phyloP scores from a whole-genome alignment of 1,140 invertebrate species.

The Riptortus pedestris region DNA sequence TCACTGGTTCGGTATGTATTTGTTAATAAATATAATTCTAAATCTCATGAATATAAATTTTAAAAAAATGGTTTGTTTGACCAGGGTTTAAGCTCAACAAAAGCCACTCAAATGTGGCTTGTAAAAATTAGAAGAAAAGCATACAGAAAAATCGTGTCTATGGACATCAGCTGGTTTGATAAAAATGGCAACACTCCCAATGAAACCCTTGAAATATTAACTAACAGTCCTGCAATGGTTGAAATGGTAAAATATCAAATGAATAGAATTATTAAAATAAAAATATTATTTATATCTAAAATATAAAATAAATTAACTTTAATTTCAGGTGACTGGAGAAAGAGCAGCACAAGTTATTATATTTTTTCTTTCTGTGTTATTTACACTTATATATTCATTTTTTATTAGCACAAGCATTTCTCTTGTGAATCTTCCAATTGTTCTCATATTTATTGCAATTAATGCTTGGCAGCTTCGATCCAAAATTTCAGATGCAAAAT shows the following conservation, averaged over 20 bases:
- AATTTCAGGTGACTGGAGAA: not conserved
- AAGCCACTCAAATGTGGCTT: not conserved
- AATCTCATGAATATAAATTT: not conserved
- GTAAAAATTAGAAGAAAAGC: not conserved
- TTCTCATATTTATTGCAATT: not conserved
- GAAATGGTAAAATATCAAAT: conserved; percentile 49
- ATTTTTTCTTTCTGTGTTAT: not conserved
- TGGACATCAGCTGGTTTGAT: conserved; percentile 58
- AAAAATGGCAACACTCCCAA: conserved; percentile 54
- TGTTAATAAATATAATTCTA: not conserved
- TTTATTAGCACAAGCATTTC: not conserved
- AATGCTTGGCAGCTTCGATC: not conserved
- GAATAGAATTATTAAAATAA: not conserved
- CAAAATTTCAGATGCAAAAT: not conserved
- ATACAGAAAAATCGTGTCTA: not conserved
- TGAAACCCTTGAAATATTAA: conserved; percentile 54
- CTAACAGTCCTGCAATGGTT: conserved; percentile 60
- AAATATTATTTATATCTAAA: not conserved
- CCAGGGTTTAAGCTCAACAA: not conserved
- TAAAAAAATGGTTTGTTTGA: not conserved
- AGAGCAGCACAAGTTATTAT: not conserved
- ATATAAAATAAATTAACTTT: not conserved
- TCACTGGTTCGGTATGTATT: not conserved
- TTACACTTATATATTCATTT: not conserved
- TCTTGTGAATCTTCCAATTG: not conserved